Conservation (phyloP, 1,140 invertebrate genomes). For the Asobara japonica region DNA sequence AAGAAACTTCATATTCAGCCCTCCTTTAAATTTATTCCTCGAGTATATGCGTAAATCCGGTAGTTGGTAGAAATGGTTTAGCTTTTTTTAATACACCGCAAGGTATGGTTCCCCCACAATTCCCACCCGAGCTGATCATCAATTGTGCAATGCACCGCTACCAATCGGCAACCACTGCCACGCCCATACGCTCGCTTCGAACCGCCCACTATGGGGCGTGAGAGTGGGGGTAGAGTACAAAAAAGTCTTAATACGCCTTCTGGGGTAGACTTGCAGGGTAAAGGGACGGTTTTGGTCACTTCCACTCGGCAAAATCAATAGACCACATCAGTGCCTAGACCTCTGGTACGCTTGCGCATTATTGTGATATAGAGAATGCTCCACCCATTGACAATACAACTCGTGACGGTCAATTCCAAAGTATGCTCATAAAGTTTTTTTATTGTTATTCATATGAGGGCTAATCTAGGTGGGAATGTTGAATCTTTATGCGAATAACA, state of each 20-base stretch:
- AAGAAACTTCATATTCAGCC: slow-evolving; percentile 1
- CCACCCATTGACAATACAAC: slow-evolving; percentile 12
- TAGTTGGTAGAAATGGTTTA: background rate
- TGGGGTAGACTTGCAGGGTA: background rate
- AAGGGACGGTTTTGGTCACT: background rate
- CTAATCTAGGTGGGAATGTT: too few relatives aligned
- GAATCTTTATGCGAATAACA: too few relatives aligned
- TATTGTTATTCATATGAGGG: too few relatives aligned
- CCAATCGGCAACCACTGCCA: background rate
- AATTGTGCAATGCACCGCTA: background rate
- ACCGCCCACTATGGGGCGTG: background rate
- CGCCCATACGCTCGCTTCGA: background rate
- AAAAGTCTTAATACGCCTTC: slow-evolving; percentile 4
- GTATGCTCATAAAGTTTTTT: too few relatives aligned
- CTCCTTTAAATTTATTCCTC: background rate
- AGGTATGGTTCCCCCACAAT: background rate
- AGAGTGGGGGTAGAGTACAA: background rate
- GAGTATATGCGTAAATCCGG: slow-evolving; percentile 7
- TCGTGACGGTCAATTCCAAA: background rate
- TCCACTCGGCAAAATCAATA: slow-evolving; percentile 53
- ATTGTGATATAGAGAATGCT: slow-evolving; percentile 47
- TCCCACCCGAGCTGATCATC: background rate
- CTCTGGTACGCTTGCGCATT: slow-evolving; percentile 55
- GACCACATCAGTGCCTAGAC: slow-evolving; percentile 51
- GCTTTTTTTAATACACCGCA: background rate